Base-by-base conservation (phyloP, 1,140 invertebrate species). In the Pseudobourletiella spinata region DNA sequence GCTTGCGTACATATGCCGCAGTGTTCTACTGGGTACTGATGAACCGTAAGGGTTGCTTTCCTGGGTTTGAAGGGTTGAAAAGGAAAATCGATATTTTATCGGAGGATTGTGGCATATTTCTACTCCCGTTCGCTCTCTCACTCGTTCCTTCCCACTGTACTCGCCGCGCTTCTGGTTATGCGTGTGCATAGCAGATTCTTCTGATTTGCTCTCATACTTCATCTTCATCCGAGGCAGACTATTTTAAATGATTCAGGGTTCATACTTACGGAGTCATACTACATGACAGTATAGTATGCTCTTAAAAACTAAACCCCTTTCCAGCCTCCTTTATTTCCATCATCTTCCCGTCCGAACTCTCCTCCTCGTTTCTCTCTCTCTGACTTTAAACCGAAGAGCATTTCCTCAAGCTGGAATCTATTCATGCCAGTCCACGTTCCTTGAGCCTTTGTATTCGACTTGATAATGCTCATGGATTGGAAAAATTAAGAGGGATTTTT, bases 41-140 rank as follows among this genome's bases (percentile, higher is more conserved):
- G 32, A 39, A 39, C 32, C 32, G 6, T 39, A 61, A 61, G 59
- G 59, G 59, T 61, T 61, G 51, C 43, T 48, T 59, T 32, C 35
- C 28, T 15, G 56, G 59, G 42, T 54, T 61, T 61, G 42, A 61
- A 58, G 35, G 42, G 43, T 63, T 63, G 61, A 63, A 43, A 63
- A 22, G 48, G 60, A 58, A 59, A 63, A 63, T 63, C 61, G 50
- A 63, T 63, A 63, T 63, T 63, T 63, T 63, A 63, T 57, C 54
- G 3, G 29, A 24, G 25, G 14, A 51, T 51, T 51, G 22, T 51
- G 48, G 25, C 52, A 56, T 56, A 56, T 56, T 51, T 51, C 48
- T 51, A 14, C 25, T 22, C 22, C 48, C 48, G 14, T 25, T 51
- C 25, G 25, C 22, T 4, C 8, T 51, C n/a, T 51, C 25, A 11